Evolutionary conservation across 2,888 invertebrate genomes (phyloP).

Genomic region (Caradrina kadenii): DNA sequence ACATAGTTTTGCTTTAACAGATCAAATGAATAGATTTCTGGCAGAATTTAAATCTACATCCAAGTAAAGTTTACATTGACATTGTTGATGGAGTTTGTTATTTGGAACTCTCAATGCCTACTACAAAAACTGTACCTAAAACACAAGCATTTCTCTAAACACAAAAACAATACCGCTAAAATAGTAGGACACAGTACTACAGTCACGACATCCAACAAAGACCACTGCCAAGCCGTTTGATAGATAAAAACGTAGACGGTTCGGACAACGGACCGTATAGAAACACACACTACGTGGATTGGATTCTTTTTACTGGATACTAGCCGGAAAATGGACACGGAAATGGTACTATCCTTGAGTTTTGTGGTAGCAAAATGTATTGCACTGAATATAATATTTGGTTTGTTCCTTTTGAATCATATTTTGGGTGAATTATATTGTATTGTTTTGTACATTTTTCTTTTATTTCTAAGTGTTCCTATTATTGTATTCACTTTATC

Average conservation of each 20-base stretch:
- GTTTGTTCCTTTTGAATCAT: neutral
- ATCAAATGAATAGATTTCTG: no score
- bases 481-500: neutral
- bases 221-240: slow-evolving; percentile 49
- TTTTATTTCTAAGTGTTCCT: neutral
- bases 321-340: slow-evolving; percentile 43
- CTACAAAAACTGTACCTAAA: no score
- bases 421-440: neutral
- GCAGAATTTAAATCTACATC: no score
- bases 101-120: no score
- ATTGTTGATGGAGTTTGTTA: no score
- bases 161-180: slow-evolving; percentile 6
- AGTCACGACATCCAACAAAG: slow-evolving; percentile 13
- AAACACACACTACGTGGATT: slow-evolving; percentile 40
- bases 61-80: no score
- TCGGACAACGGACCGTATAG: slow-evolving; percentile 36
- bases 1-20: no score
- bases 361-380: slow-evolving; percentile 36
- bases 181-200: slow-evolving; percentile 5
- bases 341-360: slow-evolving; percentile 21
- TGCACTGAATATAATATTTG: slow-evolving; percentile 47
- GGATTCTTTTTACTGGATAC: slow-evolving; percentile 44
- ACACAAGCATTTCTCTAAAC: neutral
- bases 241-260: slow-evolving; percentile 49
- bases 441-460: slow-evolving; percentile 6